Conservation (phyloP, 2,797 vertebrate genomes). For the Neopelma chrysocephalum region DNA sequence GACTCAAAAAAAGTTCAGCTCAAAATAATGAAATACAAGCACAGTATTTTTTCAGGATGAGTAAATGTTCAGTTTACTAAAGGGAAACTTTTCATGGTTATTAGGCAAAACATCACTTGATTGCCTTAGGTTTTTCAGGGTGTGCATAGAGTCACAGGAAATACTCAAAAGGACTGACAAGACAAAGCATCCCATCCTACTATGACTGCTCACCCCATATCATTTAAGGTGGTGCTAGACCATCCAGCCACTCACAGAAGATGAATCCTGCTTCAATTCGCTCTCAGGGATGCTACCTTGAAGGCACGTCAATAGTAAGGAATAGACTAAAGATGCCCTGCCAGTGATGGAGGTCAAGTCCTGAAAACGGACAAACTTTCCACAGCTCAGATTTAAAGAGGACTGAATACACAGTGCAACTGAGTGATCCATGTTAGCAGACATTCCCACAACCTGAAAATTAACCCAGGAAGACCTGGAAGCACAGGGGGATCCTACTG, state of each 20-base stretch:
- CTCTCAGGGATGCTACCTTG: neutral
- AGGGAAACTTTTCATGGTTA: neutral
- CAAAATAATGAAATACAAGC: neutral
- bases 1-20: neutral
- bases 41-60: neutral
- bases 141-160: neutral
- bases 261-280: neutral
- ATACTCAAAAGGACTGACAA: rapidly evolving
- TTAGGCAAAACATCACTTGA: neutral
- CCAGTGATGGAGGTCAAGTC: neutral
- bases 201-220: neutral
- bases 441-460: neutral
- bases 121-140: neutral
- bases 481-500: neutral
- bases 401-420: neutral
- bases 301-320: neutral
- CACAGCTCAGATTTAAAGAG: neutral
- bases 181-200: neutral
- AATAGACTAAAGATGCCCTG: neutral
- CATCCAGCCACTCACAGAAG: neutral
- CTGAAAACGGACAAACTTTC: neutral
- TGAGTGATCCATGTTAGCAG: rapidly evolving
- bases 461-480: neutral
- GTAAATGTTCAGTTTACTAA: neutral
- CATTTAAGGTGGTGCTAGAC: neutral